These are phyloP conservation scores for Coregonus suidteri DNA, from an alignment of 2,797 vertebrate species.

Conservation along the genomic window DNA sequence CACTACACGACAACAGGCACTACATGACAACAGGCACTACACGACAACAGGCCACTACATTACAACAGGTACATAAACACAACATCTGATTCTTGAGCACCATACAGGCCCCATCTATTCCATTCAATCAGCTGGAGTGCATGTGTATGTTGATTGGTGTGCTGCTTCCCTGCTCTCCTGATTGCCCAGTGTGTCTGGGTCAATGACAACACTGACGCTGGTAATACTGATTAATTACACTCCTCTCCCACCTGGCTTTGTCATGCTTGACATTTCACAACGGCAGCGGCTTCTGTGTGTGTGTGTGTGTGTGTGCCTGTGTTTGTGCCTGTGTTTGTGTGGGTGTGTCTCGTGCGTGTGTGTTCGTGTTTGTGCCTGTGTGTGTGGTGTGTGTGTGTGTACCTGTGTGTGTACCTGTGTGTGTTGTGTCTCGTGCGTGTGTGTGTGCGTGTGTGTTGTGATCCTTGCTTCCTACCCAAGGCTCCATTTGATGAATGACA, in stretches of 20 bases:
- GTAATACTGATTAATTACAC: conserved; percentile 5
- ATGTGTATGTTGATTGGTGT: not conserved
- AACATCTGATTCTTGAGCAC: not conserved
- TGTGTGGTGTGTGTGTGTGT: too few relatives aligned
- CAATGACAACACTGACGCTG: conserved; percentile 9
- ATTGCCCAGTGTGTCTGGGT: conserved; percentile 1
- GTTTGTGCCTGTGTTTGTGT: too few relatives aligned
- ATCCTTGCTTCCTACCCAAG: not conserved
- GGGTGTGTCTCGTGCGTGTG: too few relatives aligned
- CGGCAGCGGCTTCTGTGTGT: not conserved
- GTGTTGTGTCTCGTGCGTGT: too few relatives aligned
- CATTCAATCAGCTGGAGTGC: not conserved
- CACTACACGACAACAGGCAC: too few relatives aligned
- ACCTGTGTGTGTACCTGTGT: too few relatives aligned
- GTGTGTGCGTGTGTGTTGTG: too few relatives aligned
- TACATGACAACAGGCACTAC: too few relatives aligned
- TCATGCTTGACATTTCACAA: conserved; percentile 9
- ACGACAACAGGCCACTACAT: too few relatives aligned
- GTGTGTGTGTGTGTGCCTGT: not conserved
- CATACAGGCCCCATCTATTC: not conserved
- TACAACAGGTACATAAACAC: too few relatives aligned
- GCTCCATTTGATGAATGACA: not conserved
- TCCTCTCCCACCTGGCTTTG: not conserved
- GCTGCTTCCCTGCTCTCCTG: not conserved
- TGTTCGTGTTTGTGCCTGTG: too few relatives aligned